phyloP scores from a whole-genome alignment of 2,797 vertebrate genomes.

The Eulemur mongoz region DNA sequence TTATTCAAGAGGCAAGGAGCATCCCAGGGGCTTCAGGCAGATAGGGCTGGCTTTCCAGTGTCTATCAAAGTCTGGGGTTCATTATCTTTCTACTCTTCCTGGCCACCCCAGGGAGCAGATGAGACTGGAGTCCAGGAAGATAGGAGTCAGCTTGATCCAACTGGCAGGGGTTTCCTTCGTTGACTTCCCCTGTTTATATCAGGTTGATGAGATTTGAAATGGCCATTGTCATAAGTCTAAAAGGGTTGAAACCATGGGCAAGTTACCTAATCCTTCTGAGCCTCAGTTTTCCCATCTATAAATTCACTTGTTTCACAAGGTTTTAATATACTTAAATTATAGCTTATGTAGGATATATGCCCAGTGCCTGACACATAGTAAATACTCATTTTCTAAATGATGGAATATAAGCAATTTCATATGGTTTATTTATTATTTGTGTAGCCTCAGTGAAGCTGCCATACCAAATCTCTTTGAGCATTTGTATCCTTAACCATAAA shows the following conservation, averaged over 20 bases:
- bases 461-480: not conserved
- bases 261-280: not conserved
- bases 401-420: not conserved
- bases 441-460: not conserved
- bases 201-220: not conserved
- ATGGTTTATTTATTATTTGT: not conserved
- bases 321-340: not conserved
- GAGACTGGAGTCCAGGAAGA: not conserved
- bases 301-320: not conserved
- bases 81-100: not conserved
- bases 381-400: not conserved
- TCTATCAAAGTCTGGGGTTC: not conserved
- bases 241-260: not conserved
- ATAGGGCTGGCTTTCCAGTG: not conserved
- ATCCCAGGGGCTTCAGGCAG: not conserved
- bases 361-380: not conserved
- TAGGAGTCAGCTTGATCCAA: not conserved
- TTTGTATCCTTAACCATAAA: not conserved
- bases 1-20: not conserved
- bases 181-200: not conserved
- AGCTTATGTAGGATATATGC: not conserved
- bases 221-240: not conserved
- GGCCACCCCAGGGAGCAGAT: not conserved
- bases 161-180: not conserved
- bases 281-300: not conserved